phyloP scores from a whole-genome alignment of 2,888 invertebrate genomes.

The Synanthedon myopaeformis region DNA sequence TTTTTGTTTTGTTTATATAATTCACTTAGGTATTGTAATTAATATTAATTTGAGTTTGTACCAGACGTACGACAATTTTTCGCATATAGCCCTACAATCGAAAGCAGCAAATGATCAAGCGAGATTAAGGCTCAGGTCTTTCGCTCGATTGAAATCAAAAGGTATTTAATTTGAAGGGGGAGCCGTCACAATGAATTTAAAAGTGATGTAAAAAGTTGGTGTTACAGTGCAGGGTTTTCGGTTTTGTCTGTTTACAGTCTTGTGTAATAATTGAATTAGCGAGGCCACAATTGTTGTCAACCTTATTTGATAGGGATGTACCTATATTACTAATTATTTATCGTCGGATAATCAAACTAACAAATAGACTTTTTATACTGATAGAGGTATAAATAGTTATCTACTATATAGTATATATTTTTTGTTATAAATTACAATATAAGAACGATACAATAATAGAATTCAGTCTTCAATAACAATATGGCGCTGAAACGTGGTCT shows the following conservation, averaged over 20 bases:
- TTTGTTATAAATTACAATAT: no score
- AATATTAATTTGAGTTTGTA: constrained; percentile 8
- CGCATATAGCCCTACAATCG: constrained; percentile 18
- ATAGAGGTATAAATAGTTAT: no score
- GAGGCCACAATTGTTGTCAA: constrained; percentile 4
- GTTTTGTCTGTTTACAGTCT: constrained; percentile 16
- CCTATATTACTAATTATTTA: not conserved
- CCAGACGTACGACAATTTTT: constrained; percentile 11
- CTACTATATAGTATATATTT: no score
- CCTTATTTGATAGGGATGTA: not conserved
- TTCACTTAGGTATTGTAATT: no score
- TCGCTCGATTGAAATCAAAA: constrained; percentile 50
- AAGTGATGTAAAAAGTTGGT: constrained; percentile 20
- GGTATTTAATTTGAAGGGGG: constrained; percentile 27
- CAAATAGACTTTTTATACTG: no score
- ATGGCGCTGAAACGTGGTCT: no score
- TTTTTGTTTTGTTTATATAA: no score
- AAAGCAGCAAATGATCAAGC: constrained; percentile 43
- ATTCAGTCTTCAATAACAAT: no score
- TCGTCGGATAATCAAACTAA: no score
- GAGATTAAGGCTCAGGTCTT: constrained; percentile 46
- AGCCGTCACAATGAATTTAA: constrained; percentile 15
- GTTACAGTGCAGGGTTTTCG: constrained; percentile 4
- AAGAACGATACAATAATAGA: no score
- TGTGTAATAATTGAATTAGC: constrained; percentile 35